These are phyloP conservation scores for Vanacampus margaritifer DNA, from an alignment of 2,113 vertebrate species.

Conservation along the genomic window DNA sequence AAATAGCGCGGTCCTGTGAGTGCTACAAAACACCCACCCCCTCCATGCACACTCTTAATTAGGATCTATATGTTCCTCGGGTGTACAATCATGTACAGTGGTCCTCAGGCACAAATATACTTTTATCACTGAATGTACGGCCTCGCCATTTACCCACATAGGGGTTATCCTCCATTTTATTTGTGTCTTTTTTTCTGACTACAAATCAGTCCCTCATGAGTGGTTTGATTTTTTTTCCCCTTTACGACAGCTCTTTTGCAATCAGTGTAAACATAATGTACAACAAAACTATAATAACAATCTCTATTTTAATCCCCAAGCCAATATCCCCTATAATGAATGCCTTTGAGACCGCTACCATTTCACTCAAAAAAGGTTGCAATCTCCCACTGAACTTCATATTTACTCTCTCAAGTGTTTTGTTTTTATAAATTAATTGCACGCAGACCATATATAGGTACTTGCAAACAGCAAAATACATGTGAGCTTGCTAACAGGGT, in stretches of 20 bases:
- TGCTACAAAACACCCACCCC: constrained; percentile 12
- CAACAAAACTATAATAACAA: neutral
- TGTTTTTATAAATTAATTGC: no score
- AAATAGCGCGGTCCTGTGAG: constrained; percentile 38
- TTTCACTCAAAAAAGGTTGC: no score
- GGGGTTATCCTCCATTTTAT: neutral
- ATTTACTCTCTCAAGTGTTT: no score
- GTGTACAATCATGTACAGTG: neutral
- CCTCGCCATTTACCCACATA: constrained; percentile 3
- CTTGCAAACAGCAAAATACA: no score
- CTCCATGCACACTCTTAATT: constrained; percentile 11
- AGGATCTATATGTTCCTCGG: constrained; percentile 9
- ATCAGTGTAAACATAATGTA: neutral
- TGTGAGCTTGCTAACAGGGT: no score
- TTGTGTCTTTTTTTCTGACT: constrained; percentile 4
- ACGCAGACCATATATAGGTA: no score
- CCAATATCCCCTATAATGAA: no score
- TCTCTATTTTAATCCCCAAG: neutral
- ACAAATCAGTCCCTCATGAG: constrained; percentile 6
- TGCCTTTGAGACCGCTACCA: no score
- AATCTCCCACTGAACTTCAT: no score
- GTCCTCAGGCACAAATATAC: constrained; percentile 6
- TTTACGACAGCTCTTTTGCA: neutral
- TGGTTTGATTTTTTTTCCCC: neutral
- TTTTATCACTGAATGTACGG: constrained; percentile 5